phyloP scores from a whole-genome alignment of 1,140 invertebrate genomes.

The Mercenaria mercenaria region DNA sequence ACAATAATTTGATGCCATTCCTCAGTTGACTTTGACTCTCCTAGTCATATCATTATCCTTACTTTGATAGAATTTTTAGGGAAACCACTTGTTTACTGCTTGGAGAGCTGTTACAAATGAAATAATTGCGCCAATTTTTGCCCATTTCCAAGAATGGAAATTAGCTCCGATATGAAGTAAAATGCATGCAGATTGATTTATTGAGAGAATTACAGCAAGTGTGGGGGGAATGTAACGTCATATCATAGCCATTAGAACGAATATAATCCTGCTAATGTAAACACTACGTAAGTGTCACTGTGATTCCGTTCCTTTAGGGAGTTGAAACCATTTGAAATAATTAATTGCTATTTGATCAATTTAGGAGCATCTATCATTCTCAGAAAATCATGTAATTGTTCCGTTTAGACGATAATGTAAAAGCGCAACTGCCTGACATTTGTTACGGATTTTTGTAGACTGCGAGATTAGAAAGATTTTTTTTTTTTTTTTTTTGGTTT shows the following conservation, averaged over 20 bases:
- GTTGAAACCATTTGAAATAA: neutral
- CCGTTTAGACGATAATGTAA: no score
- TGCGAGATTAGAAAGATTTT: no score
- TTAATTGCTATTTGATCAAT: neutral
- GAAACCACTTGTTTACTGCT: neutral
- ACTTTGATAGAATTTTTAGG: no score
- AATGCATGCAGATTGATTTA: conserved; percentile 19
- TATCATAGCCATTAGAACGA: neutral
- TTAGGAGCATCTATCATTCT: neutral
- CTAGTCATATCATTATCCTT: no score
- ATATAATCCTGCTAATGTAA: conserved; percentile 17
- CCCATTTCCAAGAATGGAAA: neutral
- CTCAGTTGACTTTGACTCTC: no score
- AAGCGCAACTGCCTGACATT: no score
- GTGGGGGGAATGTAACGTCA: neutral
- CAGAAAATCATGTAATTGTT: neutral
- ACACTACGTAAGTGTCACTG: neutral
- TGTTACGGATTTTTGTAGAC: no score
- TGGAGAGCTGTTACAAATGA: neutral
- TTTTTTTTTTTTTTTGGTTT: no score
- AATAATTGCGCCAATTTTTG: neutral
- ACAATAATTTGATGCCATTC: no score
- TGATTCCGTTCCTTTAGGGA: neutral
- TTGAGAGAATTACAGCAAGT: neutral
- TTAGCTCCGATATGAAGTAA: neutral